Conservation (phyloP, 2,113 vertebrate genomes). For the Panurus biarmicus region DNA sequence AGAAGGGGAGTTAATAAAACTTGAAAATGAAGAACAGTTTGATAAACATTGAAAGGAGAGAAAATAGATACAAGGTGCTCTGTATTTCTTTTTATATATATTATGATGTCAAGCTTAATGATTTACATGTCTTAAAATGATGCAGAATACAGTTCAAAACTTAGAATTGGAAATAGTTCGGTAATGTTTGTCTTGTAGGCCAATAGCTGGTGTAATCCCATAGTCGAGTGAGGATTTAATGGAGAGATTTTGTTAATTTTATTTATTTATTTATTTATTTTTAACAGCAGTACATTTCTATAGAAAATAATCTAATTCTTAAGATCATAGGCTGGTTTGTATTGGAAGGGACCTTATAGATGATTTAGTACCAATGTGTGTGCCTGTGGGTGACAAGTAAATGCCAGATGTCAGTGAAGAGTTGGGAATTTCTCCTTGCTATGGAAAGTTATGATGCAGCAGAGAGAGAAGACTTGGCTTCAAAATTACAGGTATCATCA, state of each 20-base stretch:
- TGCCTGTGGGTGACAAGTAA: not conserved
- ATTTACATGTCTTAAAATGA: not conserved
- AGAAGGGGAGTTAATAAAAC: not conserved
- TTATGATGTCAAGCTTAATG: not conserved
- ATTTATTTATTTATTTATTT: not conserved
- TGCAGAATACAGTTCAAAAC: not conserved
- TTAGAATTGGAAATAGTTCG: not conserved
- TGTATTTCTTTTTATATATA: not conserved
- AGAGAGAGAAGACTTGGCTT: not conserved
- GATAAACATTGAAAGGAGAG: not conserved
- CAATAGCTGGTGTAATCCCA: fast-evolving
- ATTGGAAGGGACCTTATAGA: not conserved
- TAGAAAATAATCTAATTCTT: not conserved
- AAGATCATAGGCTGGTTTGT: not conserved
- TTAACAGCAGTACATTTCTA: not conserved
- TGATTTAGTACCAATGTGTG: not conserved
- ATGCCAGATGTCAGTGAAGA: not conserved
- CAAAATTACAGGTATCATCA: not conserved
- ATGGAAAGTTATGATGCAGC: not conserved
- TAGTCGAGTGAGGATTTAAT: not conserved
- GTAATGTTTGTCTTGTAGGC: not conserved
- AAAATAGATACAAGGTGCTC: not conserved
- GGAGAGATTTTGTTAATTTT: not conserved
- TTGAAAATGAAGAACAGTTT: not conserved
- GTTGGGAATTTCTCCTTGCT: not conserved